Conservation (phyloP, 2,888 invertebrate genomes). For the Octonoba sinensis region DNA sequence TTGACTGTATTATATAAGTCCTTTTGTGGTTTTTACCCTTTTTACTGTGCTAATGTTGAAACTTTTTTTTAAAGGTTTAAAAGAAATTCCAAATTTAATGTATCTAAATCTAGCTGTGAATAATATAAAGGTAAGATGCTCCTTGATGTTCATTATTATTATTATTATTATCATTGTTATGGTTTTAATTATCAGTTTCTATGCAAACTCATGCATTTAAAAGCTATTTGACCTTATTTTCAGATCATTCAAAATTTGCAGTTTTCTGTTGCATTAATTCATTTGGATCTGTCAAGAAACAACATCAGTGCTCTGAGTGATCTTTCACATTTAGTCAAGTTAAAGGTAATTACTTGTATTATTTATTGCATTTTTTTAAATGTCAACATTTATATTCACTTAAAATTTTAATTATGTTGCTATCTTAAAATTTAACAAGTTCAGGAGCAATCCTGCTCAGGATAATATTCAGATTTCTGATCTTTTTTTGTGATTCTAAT, state of each 20-base stretch:
- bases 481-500: too few relatives aligned
- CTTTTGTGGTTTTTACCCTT: too few relatives aligned
- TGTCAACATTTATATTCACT: background rate
- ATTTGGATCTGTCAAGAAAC: slow-evolving; percentile 90
- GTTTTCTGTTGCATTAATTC: slow-evolving; percentile 83
- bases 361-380: background rate
- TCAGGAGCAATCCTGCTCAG: too few relatives aligned
- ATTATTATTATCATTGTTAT: background rate
- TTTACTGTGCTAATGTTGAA: too few relatives aligned
- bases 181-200: background rate
- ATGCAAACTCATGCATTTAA: slow-evolving; percentile 2
- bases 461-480: too few relatives aligned
- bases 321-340: slow-evolving; percentile 83
- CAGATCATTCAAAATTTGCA: slow-evolving; percentile 89
- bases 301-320: slow-evolving; percentile 87
- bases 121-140: slow-evolving; percentile 81
- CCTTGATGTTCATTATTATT: background rate
- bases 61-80: slow-evolving; percentile 75
- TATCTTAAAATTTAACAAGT: background rate
- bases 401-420: background rate
- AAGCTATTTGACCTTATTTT: slow-evolving; percentile 66
- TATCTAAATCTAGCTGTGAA: slow-evolving; percentile 88
- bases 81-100: slow-evolving; percentile 84
- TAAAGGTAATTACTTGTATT: slow-evolving; percentile 79
- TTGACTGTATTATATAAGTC: too few relatives aligned